phyloP scores from a whole-genome alignment of 1,140 invertebrate species.

The Vollenhovia emeryi region DNA sequence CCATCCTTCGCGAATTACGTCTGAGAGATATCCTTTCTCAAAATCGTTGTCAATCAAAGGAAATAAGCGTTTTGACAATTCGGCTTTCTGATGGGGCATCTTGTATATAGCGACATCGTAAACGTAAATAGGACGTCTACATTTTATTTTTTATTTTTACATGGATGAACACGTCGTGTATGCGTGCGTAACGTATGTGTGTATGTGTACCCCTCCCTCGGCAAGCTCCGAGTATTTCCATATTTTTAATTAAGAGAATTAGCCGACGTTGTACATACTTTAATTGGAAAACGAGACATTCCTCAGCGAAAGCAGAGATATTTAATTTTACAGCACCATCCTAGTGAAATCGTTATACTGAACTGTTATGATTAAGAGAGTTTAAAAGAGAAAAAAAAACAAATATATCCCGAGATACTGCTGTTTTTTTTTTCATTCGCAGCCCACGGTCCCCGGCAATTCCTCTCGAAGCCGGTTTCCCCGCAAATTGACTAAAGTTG shows the following conservation, averaged over 20 bases:
- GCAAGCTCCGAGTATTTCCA: not conserved
- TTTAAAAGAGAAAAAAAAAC: constrained; percentile 1
- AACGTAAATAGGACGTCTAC: not conserved
- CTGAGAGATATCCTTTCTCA: not conserved
- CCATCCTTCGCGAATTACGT: not conserved
- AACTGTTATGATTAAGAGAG: constrained; percentile 33
- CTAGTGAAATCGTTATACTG: constrained; percentile 23
- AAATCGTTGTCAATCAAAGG: not conserved
- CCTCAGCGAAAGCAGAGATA: not conserved
- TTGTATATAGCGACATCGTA: not conserved
- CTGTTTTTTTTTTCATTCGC: constrained; percentile 27
- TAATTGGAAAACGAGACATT: constrained; percentile 8
- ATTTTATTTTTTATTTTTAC: constrained; percentile 12
- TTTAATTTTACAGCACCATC: constrained; percentile 25
- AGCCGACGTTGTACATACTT: constrained; percentile 7
- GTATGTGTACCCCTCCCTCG: not conserved
- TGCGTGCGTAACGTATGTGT: no score
- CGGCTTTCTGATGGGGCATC: not conserved
- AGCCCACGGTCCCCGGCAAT: not conserved
- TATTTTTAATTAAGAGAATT: constrained; percentile 28
- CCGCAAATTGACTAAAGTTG: no score
- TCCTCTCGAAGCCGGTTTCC: not conserved
- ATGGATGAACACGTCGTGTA: not conserved
- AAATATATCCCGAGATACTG: not conserved
- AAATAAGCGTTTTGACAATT: not conserved